Evolutionary conservation across 2,797 vertebrate species (phyloP).

Genomic region (Peromyscus nudipes): DNA sequence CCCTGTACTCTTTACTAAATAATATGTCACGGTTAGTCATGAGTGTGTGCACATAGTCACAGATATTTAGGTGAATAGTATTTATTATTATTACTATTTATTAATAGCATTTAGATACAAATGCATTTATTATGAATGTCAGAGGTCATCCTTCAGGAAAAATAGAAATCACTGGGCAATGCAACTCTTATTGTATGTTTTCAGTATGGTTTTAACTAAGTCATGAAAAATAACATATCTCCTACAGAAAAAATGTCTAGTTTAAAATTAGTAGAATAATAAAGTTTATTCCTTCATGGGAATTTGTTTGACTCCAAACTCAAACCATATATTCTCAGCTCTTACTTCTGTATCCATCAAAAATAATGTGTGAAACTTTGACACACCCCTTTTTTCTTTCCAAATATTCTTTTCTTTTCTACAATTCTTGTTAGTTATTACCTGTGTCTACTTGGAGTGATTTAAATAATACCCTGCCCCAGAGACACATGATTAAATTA

Average conservation of each 20-base stretch:
- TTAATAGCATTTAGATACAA: background rate
- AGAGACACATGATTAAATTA: slow-evolving; percentile 75
- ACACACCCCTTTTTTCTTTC: background rate
- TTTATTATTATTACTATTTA: background rate
- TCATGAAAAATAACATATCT: background rate
- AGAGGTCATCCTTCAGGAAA: background rate
- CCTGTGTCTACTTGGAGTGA: slow-evolving; percentile 53
- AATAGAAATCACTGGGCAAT: background rate
- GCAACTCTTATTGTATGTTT: background rate
- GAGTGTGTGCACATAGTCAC: background rate
- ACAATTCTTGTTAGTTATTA: slow-evolving; percentile 53
- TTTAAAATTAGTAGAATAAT: slow-evolving; percentile 29
- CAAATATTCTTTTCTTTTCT: background rate
- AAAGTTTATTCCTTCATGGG: background rate
- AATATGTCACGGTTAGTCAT: background rate
- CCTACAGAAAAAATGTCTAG: background rate
- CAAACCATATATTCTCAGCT: background rate
- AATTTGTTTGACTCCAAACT: background rate
- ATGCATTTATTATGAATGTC: background rate
- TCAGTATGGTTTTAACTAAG: slow-evolving; percentile 10
- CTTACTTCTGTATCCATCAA: background rate
- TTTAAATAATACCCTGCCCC: slow-evolving; percentile 62
- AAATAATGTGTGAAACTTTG: background rate
- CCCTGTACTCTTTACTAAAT: background rate
- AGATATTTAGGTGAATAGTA: background rate